phyloP scores from a whole-genome alignment of 1,140 invertebrate species.

The Papilio glaucus region DNA sequence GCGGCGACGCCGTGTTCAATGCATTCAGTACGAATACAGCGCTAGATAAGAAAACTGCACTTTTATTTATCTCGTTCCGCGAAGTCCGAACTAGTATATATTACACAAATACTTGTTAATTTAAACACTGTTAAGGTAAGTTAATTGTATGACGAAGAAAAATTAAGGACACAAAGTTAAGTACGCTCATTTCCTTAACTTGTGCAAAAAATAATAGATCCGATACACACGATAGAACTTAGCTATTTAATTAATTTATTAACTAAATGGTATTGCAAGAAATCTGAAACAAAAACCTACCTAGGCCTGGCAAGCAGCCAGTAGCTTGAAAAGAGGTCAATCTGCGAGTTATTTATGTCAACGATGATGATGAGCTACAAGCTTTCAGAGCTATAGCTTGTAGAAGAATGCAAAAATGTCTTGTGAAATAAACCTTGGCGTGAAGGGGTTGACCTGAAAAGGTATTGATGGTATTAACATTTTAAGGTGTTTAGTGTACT shows the following conservation, averaged over 20 bases:
- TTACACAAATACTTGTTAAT: too few relatives aligned
- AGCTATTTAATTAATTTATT: constrained; percentile 6
- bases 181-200: too few relatives aligned
- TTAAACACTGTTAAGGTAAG: too few relatives aligned
- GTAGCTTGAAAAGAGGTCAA: constrained; percentile 24
- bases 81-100: too few relatives aligned
- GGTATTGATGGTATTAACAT: neutral
- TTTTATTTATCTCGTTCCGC: too few relatives aligned
- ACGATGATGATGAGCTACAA: constrained; percentile 26
- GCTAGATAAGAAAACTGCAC: too few relatives aligned
- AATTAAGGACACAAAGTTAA: too few relatives aligned
- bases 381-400: constrained; percentile 2
- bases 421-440: too few relatives aligned
- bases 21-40: too few relatives aligned
- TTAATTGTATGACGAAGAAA: too few relatives aligned
- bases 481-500: neutral
- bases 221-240: neutral
- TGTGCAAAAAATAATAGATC: neutral
- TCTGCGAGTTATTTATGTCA: constrained; percentile 28
- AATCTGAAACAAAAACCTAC: constrained; percentile 14
- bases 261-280: neutral
- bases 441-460: neutral
- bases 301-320: constrained; percentile 29
- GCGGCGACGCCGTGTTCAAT: too few relatives aligned
- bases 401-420: neutral